Evolutionary conservation across 92 coral and sea anemone species (phyloP), one percentile per base, ranked within the genome.

Genomic region (Metridium senile): DNA sequence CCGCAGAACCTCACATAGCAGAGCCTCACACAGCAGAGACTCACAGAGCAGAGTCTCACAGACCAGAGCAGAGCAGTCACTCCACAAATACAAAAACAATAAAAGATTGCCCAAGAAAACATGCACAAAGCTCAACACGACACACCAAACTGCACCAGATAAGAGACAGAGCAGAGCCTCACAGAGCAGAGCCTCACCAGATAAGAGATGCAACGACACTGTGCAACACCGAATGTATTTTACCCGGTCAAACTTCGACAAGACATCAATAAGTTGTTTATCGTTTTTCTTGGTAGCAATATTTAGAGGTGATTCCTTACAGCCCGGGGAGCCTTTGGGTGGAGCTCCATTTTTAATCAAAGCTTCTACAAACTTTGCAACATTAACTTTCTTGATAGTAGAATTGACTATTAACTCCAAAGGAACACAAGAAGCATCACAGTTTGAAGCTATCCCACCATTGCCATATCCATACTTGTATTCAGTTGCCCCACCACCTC

Each of bases 371-470:
- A 81, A 49, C 16, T 54, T 33, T 0, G 59, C 66, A 18, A 75
- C 19, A 35, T 47, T 26, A 2, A 57, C n/a, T 20, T 57, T 57
- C 20, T 11, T 46, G 35, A 63, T 75, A 28, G 62, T 65, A 29
- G 70, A 62, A 26, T 61, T 72, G 26, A 88, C 79, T 19, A 84
- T 63, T 18, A 79, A 83, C 63, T 85, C 90, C 56, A 95, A 68
- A 3, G 95, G 92, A 23, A 95, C 80, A 33, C 56, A 46, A 27
- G 83, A 79, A 2, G 89, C 92, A 45, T 77, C 91, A 74, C 91
- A 85, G 18, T 85, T 91, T 21, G 86, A 79, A 51, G 97, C 99
- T 17, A 95, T 64, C 1, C 99, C 97, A 2, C 97, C 97, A 51
- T 75, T 75, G 29, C 89, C 96, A 70, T 86, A 66, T 64, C 88